These are phyloP conservation scores for Schizaphis graminum DNA, from an alignment of 2,888 invertebrate genomes.

Conservation along the genomic window DNA sequence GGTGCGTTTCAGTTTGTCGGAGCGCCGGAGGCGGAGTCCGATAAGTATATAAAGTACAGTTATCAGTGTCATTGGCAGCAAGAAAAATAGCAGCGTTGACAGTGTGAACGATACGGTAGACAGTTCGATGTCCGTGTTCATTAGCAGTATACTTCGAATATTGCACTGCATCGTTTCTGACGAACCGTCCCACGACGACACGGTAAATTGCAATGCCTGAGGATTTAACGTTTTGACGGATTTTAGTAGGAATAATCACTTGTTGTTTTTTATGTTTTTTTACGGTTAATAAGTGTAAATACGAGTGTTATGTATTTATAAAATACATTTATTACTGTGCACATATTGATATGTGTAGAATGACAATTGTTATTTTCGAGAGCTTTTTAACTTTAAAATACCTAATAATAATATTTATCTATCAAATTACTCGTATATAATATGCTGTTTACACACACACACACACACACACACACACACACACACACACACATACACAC, in stretches of 20 bases:
- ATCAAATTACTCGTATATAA: too few relatives aligned
- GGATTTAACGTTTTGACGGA: constrained; percentile 66
- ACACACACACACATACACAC: too few relatives aligned
- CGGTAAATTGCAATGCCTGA: constrained; percentile 72
- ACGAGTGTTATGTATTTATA: too few relatives aligned
- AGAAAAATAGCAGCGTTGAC: constrained; percentile 77
- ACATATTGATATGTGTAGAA: too few relatives aligned
- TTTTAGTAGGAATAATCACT: background rate
- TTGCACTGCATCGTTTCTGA: constrained; percentile 72
- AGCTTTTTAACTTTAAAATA: too few relatives aligned
- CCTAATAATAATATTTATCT: too few relatives aligned
- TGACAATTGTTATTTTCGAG: too few relatives aligned
- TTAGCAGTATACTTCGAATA: constrained; percentile 70
- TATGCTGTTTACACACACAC: too few relatives aligned
- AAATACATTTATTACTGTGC: too few relatives aligned
- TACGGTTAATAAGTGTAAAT: background rate
- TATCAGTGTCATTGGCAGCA: constrained; percentile 76
- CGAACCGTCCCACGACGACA: constrained; percentile 69
- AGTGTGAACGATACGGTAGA: constrained; percentile 74
- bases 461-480: too few relatives aligned
- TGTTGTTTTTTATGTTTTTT: background rate
- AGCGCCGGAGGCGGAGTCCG: constrained; percentile 73
- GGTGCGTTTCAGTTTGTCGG: constrained; percentile 70
- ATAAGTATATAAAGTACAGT: constrained; percentile 75
- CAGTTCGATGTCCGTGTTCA: constrained; percentile 71